Conservation (phyloP, 2,113 vertebrate genomes). For the Oplegnathus fasciatus region DNA sequence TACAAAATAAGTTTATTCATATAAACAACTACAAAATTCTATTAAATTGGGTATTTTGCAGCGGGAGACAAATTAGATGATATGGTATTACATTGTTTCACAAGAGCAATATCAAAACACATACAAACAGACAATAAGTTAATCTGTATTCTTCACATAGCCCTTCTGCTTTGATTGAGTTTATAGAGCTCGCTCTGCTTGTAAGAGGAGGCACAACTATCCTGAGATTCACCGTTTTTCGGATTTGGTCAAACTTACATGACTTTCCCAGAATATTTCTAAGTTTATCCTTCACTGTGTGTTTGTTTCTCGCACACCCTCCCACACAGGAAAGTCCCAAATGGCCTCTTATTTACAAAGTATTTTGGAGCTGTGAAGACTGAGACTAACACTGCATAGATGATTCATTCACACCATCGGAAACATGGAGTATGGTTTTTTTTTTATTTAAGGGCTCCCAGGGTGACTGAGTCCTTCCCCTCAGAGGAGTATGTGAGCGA, state of each 20-base stretch:
- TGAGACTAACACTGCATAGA: constrained; percentile 77
- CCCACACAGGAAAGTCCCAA: constrained; percentile 57
- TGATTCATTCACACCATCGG: constrained; percentile 69
- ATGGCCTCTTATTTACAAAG: constrained; percentile 71
- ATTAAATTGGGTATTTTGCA: constrained; percentile 59
- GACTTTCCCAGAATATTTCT: constrained; percentile 44
- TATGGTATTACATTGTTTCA: constrained; percentile 61
- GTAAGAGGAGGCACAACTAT: constrained; percentile 66
- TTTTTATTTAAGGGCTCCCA: constrained; percentile 67
- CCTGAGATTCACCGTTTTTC: constrained; percentile 69
- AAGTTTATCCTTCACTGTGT: constrained; percentile 39
- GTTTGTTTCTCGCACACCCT: constrained; percentile 42
- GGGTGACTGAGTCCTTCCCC: constrained; percentile 68
- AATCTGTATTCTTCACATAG: constrained; percentile 47
- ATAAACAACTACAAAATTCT: constrained; percentile 79
- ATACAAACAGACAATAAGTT: constrained; percentile 60
- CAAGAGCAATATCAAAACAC: constrained; percentile 78
- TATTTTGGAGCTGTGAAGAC: constrained; percentile 60
- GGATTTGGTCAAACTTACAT: constrained; percentile 38
- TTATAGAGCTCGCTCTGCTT: constrained; percentile 52
- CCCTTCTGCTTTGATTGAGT: constrained; percentile 46
- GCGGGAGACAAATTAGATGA: constrained; percentile 47
- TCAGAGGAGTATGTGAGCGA: constrained; percentile 69
- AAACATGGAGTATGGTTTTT: constrained; percentile 38
- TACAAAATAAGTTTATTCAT: constrained; percentile 79